These are phyloP conservation scores for Calliopum simillimum DNA, from an alignment of 2,888 invertebrate species.

Conservation along the genomic window DNA sequence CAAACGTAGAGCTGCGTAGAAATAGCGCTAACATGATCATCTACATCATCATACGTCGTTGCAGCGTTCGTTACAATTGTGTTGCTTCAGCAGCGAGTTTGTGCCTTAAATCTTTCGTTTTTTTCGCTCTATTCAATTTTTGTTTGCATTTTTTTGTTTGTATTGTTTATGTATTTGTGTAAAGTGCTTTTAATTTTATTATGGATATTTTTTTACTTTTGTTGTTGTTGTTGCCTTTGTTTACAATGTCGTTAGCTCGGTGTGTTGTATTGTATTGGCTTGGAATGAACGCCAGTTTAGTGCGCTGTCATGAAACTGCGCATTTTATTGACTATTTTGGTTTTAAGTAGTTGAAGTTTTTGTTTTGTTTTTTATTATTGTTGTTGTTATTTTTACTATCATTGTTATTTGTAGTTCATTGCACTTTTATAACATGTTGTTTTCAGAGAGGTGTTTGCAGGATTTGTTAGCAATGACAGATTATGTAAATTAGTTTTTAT, in stretches of 20 bases:
- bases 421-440: background rate
- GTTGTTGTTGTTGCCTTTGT: constrained; percentile 33
- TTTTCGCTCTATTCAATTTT: background rate
- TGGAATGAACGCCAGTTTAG: too few relatives aligned
- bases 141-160: background rate
- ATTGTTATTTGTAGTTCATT: constrained; percentile 14
- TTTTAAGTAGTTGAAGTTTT: background rate
- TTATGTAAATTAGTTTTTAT: constrained; percentile 7
- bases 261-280: too few relatives aligned
- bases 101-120: constrained; percentile 33
- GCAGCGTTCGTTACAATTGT: too few relatives aligned
- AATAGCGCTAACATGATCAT: background rate
- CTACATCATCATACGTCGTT: too few relatives aligned
- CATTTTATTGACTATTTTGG: constrained; percentile 16
- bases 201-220: constrained; percentile 24
- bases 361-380: too few relatives aligned
- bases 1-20: background rate
- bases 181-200: constrained; percentile 22
- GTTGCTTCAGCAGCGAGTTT: constrained; percentile 18
- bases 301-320: constrained; percentile 2
- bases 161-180: background rate
- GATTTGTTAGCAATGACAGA: constrained; percentile 3
- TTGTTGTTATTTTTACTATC: constrained; percentile 1
- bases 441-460: background rate
- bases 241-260: constrained; percentile 20